A percentile compares a stretch with the other conserved stretches of the same genome.
Evolutionary conservation across 1,140 invertebrate genomes (phyloP).

Genomic region (Episyrphus balteatus): DNA sequence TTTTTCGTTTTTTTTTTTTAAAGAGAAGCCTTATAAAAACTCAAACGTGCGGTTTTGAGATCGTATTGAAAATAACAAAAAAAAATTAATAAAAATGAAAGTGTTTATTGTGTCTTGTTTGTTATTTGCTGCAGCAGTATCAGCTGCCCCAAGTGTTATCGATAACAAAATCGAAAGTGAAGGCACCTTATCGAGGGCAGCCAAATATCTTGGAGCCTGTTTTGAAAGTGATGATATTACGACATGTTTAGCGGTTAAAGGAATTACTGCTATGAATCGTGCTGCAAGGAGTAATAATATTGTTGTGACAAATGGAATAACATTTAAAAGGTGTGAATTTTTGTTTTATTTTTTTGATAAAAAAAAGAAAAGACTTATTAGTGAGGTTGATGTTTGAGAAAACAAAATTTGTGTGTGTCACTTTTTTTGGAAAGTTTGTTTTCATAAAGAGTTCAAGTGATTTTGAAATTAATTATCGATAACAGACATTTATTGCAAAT

Average conservation of each 20-base stretch:
- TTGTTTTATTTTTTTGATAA: too few species aligned
- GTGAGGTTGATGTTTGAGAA: too few species aligned
- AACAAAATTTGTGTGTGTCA: too few species aligned
- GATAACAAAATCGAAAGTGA: constrained; percentile 33
- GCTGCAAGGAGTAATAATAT: constrained; percentile 46
- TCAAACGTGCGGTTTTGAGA: neutral
- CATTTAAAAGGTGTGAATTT: constrained; percentile 41
- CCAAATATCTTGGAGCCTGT: constrained; percentile 30
- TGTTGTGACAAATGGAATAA: constrained; percentile 45
- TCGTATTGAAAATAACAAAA: too few species aligned
- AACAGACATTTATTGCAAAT: too few species aligned
- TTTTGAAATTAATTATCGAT: too few species aligned
- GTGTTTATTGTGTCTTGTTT: constrained; percentile 30
- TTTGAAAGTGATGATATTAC: constrained; percentile 39
- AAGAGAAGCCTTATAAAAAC: neutral
- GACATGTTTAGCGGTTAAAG: constrained; percentile 48
- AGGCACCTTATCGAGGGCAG: constrained; percentile 18
- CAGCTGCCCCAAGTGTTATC: constrained; percentile 32
- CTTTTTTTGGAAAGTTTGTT: too few species aligned
- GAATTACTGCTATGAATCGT: constrained; percentile 42
- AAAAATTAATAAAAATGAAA: constrained; percentile 31
- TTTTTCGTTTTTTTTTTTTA: neutral
- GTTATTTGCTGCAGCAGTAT: constrained; percentile 22
- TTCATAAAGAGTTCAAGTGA: neutral
- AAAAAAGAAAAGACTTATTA: too few species aligned